Conservation (phyloP, 2,113 vertebrate species). For the Hemichromis elongatus region DNA sequence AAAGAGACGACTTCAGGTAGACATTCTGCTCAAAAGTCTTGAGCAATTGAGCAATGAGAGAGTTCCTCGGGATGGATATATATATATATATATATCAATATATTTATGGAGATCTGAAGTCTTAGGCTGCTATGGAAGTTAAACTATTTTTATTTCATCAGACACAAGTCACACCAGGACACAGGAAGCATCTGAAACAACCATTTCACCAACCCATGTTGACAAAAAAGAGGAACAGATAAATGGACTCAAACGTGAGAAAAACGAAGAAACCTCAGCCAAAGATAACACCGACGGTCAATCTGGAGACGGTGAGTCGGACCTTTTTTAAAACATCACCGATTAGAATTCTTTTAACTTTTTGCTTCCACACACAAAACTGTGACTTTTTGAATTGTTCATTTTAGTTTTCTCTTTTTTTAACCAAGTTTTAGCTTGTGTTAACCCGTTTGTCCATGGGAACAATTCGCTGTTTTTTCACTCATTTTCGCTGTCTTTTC, state of each 20-base stretch:
- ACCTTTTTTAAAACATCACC: not conserved
- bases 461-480: too few relatives aligned
- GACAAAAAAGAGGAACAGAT: not conserved
- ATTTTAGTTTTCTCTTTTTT: too few relatives aligned
- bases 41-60: not conserved
- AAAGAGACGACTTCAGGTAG: not conserved
- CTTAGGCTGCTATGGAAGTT: not conserved
- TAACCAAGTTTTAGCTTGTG: too few relatives aligned
- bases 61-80: too few relatives aligned
- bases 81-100: too few relatives aligned
- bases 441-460: too few relatives aligned
- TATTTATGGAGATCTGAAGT: rapidly evolving
- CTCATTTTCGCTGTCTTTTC: too few relatives aligned
- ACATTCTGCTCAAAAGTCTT: not conserved
- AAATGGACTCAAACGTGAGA: not conserved
- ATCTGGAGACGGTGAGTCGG: not conserved
- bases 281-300: rapidly evolving
- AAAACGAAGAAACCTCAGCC: not conserved
- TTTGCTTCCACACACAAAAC: not conserved
- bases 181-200: not conserved
- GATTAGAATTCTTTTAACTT: not conserved
- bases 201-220: not conserved
- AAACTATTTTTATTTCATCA: not conserved
- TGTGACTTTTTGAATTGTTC: not conserved
- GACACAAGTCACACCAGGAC: not conserved